Conservation (phyloP, 2,113 vertebrate genomes). For the Nesospiza acunhae region DNA sequence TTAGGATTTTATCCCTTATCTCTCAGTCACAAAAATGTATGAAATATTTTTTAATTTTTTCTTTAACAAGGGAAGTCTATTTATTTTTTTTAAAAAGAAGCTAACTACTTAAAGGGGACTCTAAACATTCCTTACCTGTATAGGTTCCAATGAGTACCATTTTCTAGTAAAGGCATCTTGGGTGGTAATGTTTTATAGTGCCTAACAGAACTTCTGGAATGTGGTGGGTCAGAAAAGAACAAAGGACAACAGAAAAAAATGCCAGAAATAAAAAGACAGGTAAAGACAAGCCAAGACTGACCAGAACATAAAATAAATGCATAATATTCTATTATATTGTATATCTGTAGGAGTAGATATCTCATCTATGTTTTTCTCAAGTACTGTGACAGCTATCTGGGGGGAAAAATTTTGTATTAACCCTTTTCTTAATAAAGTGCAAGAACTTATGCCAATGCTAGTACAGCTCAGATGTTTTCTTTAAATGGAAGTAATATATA, state of each 20-base stretch:
- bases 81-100: neutral
- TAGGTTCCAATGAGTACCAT: slow-evolving; percentile 86
- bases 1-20: neutral
- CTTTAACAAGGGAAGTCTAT: neutral
- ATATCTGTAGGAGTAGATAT: neutral
- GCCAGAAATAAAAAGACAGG: slow-evolving; percentile 65
- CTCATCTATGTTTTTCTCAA: neutral
- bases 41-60: neutral
- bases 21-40: neutral
- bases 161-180: slow-evolving; percentile 94
- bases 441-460: neutral
- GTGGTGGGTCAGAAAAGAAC: slow-evolving; percentile 59
- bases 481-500: neutral
- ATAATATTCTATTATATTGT: neutral
- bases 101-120: neutral
- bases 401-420: neutral
- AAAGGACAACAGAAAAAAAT: slow-evolving; percentile 15
- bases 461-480: neutral
- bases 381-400: neutral
- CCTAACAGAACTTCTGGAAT: slow-evolving; percentile 85
- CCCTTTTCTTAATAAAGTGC: neutral
- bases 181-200: slow-evolving; percentile 89
- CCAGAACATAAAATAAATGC: neutral
- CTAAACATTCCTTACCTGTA: slow-evolving; percentile 86
- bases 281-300: slow-evolving; percentile 44